Conservation (phyloP, 2,888 invertebrate genomes). For the Ommatoiulus sabulosus region DNA sequence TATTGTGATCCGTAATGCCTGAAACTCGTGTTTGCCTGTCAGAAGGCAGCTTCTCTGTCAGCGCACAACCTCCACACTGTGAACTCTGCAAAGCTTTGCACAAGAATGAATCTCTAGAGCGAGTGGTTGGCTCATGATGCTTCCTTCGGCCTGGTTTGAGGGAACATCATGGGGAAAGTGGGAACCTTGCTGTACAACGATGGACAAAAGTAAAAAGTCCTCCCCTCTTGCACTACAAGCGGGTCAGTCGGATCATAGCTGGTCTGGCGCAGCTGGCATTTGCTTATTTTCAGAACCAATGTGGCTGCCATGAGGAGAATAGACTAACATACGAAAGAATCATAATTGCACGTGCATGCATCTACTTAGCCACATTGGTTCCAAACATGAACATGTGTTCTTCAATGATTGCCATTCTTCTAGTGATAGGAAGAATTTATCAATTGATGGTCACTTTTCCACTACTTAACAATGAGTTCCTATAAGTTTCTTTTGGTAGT, state of each 20-base stretch:
- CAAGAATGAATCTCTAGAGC: neutral
- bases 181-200: neutral
- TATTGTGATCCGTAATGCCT: neutral
- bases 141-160: neutral
- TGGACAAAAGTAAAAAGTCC: neutral
- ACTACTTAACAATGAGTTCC: no score
- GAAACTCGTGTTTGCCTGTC: neutral
- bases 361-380: neutral
- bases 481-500: no score
- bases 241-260: no score
- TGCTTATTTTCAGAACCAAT: no score
- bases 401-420: no score
- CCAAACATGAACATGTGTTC: no score
- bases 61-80: neutral
- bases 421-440: no score
- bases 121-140: neutral
- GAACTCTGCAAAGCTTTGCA: neutral
- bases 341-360: neutral
- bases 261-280: no score
- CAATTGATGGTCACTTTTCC: no score
- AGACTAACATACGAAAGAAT: no score
- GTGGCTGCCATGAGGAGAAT: no score
- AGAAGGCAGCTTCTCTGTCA: neutral
- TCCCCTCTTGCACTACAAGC: no score
- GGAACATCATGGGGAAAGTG: conserved; percentile 5